phyloP scores from a whole-genome alignment of 2,888 invertebrate species.

The Tachina lurida region DNA sequence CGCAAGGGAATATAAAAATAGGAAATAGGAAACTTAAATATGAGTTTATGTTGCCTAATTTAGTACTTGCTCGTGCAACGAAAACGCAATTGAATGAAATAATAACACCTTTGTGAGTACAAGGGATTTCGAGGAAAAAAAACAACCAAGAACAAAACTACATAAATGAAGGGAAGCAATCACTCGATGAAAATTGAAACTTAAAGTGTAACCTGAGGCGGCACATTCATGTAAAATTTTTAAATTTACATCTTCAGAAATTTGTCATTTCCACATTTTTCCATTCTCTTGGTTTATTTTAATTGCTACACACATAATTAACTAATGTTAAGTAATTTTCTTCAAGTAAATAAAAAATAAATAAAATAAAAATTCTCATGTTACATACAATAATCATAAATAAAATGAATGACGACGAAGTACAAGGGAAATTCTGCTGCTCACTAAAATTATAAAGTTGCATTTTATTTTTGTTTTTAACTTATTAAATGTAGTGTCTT shows the following conservation, averaged over 20 bases:
- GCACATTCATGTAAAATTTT: constrained; percentile 1
- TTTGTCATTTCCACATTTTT: constrained; percentile 43
- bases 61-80: constrained; percentile 15
- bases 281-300: constrained; percentile 34
- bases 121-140: background rate
- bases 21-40: constrained; percentile 51
- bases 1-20: constrained; percentile 50
- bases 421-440: background rate
- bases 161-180: background rate
- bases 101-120: constrained; percentile 60
- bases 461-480: background rate
- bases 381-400: constrained; percentile 62
- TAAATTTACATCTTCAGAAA: constrained; percentile 12
- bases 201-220: constrained; percentile 37
- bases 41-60: constrained; percentile 64
- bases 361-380: constrained; percentile 47
- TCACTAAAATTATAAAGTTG: background rate
- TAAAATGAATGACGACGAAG: constrained; percentile 46
- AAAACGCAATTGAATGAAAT: constrained; percentile 66
- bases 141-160: background rate
- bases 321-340: constrained; percentile 56
- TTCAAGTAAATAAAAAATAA: constrained; percentile 5
- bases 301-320: constrained; percentile 61
- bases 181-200: constrained; percentile 48
- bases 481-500: background rate